phyloP scores from a whole-genome alignment of 2,797 vertebrate genomes.

The Luscinia megarhynchos region DNA sequence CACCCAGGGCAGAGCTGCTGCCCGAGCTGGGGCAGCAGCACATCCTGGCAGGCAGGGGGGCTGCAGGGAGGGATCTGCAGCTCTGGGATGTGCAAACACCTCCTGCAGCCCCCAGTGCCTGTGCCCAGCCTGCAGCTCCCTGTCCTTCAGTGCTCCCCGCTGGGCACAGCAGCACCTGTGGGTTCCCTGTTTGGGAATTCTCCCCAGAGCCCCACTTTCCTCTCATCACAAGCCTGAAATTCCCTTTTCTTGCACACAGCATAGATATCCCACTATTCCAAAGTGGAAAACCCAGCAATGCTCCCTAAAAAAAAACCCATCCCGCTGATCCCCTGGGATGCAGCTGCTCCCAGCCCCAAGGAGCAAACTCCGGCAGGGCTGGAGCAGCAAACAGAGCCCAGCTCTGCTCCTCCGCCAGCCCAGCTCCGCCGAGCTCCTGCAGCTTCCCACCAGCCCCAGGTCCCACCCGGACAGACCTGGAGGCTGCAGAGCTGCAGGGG shows the following conservation, averaged over 20 bases:
- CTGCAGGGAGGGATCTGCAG: not conserved
- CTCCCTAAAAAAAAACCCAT: not conserved
- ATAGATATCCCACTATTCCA: fast-evolving
- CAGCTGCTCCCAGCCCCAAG: not conserved
- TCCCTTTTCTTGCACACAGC: fast-evolving
- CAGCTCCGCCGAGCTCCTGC: not conserved
- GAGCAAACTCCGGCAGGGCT: not conserved
- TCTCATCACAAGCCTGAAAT: not conserved
- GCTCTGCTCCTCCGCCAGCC: not conserved
- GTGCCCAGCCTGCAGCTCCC: not conserved
- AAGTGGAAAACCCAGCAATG: not conserved
- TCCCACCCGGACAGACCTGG: not conserved
- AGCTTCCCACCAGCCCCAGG: not conserved
- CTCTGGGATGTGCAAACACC: fast-evolving
- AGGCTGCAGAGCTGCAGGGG: not conserved
- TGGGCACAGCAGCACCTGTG: not conserved
- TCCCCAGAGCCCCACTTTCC: not conserved
- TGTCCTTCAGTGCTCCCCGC: not conserved
- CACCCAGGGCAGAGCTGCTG: not conserved
- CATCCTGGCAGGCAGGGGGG: not conserved
- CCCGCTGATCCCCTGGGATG: not conserved
- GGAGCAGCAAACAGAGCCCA: not conserved
- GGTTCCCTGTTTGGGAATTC: too few species aligned
- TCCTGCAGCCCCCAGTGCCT: not conserved
- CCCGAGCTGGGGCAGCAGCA: not conserved